These are phyloP conservation scores for Brachyhypopomus occidentalis DNA, from an alignment of 2,113 vertebrate species.

Conservation along the genomic window DNA sequence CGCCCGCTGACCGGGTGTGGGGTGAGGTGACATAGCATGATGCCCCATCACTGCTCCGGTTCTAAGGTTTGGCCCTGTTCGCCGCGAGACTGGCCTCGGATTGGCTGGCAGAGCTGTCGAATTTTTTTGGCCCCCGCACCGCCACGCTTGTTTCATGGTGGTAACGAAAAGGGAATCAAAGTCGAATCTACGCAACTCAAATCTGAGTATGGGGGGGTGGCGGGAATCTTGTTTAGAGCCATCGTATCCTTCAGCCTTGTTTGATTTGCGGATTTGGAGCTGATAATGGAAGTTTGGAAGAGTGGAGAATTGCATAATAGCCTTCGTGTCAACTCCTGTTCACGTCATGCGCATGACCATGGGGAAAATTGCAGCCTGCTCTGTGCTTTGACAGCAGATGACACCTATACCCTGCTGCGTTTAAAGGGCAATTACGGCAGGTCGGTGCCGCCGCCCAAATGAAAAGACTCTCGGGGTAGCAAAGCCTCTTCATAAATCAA, in stretches of 20 bases:
- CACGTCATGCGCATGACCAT: neutral
- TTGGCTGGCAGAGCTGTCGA: too few species aligned
- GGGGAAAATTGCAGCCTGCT: neutral
- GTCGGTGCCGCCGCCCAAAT: slow-evolving; percentile 60
- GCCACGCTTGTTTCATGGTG: neutral
- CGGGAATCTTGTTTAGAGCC: neutral
- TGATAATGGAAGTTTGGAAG: neutral
- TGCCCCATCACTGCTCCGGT: too few species aligned
- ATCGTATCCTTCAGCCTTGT: neutral
- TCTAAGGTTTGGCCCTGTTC: too few species aligned
- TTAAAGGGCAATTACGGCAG: slow-evolving; percentile 65
- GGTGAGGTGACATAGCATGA: slow-evolving; percentile 16
- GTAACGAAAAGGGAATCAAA: too few species aligned
- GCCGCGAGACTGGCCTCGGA: too few species aligned
- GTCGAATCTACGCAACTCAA: too few species aligned
- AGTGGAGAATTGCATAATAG: neutral
- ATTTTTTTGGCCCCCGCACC: neutral
- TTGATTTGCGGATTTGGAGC: neutral
- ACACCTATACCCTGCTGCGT: slow-evolving; percentile 30
- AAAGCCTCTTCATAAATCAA: slow-evolving; percentile 56
- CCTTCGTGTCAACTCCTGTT: neutral
- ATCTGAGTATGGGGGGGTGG: too few species aligned
- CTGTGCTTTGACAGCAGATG: slow-evolving; percentile 36
- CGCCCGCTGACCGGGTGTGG: slow-evolving; percentile 35
- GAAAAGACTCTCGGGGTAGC: slow-evolving; percentile 64